Evolutionary conservation across 2,797 vertebrate genomes (phyloP).

Genomic region (Bradypodion pumilum): DNA sequence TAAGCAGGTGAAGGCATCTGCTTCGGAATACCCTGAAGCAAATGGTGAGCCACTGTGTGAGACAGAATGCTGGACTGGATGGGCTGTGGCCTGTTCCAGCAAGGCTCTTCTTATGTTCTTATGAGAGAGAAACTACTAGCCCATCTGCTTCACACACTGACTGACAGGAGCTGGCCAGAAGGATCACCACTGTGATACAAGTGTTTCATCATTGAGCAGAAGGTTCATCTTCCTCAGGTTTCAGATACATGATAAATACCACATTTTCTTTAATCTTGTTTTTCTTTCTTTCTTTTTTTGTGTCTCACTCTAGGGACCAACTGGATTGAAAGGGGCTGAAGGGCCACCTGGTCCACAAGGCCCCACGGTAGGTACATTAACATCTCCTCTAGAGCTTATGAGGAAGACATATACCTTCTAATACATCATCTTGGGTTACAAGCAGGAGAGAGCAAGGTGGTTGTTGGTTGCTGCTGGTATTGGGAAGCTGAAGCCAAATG

Average conservation of each 20-base stretch:
- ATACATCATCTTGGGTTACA: too few species aligned
- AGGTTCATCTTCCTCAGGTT: not conserved
- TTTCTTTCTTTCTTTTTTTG: too few species aligned
- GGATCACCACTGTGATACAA: not conserved
- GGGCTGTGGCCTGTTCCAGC: too few species aligned
- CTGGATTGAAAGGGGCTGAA: slow-evolving; percentile 90
- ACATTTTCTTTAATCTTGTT: not conserved
- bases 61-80: too few species aligned
- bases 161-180: too few species aligned
- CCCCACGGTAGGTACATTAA: slow-evolving; percentile 77
- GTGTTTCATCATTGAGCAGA: not conserved
- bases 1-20: too few species aligned
- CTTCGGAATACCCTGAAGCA: too few species aligned
- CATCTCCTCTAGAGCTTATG: not conserved
- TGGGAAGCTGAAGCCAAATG: not conserved
- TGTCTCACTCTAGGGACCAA: slow-evolving; percentile 78
- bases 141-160: too few species aligned
- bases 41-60: too few species aligned
- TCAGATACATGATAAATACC: not conserved
- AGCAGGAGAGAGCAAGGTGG: not conserved
- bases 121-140: too few species aligned
- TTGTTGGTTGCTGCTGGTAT: not conserved
- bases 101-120: too few species aligned
- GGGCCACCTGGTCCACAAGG: slow-evolving; percentile 84
- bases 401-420: not conserved